A percentile compares a stretch with the other conserved stretches of the same genome.
These are phyloP conservation scores for Ophonus ardosiacus DNA, from an alignment of 2,888 invertebrate species.

Conservation along the genomic window DNA sequence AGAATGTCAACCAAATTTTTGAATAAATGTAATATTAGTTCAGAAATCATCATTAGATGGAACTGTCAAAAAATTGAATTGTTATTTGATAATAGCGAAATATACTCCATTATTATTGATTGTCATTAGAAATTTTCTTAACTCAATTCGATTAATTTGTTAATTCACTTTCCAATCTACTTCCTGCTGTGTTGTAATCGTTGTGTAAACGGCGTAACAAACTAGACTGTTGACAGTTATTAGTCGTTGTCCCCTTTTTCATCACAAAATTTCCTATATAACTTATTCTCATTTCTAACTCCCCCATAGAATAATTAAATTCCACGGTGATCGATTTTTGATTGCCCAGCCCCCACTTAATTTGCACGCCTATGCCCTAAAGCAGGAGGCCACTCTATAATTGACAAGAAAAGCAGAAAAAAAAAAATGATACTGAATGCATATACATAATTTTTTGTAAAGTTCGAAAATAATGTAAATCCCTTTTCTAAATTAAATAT, in stretches of 20 bases:
- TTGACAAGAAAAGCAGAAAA: no score
- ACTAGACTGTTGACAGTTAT: constrained; percentile 29
- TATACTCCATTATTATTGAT: no score
- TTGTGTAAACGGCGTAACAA: constrained; percentile 3
- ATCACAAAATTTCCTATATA: constrained; percentile 38
- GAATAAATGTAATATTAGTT: no score
- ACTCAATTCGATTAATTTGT: constrained; percentile 7
- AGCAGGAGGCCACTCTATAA: not conserved
- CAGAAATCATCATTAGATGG: no score
- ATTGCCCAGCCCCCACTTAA: constrained; percentile 19
- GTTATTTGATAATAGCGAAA: no score
- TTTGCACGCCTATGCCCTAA: constrained; percentile 25
- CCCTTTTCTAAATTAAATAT: no score
- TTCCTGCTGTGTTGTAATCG: not conserved
- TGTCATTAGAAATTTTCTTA: not conserved
- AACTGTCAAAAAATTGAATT: no score
- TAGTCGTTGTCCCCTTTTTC: constrained; percentile 46
- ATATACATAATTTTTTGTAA: not conserved
- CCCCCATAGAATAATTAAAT: constrained; percentile 53
- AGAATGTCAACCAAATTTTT: no score
- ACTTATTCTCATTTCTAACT: constrained; percentile 47
- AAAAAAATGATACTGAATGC: no score
- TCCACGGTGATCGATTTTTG: constrained; percentile 49
- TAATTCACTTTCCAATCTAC: constrained; percentile 11
- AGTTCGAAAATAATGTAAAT: no score